phyloP scores from a whole-genome alignment of 2,113 vertebrate genomes.

The Nycticryphes semicollaris region DNA sequence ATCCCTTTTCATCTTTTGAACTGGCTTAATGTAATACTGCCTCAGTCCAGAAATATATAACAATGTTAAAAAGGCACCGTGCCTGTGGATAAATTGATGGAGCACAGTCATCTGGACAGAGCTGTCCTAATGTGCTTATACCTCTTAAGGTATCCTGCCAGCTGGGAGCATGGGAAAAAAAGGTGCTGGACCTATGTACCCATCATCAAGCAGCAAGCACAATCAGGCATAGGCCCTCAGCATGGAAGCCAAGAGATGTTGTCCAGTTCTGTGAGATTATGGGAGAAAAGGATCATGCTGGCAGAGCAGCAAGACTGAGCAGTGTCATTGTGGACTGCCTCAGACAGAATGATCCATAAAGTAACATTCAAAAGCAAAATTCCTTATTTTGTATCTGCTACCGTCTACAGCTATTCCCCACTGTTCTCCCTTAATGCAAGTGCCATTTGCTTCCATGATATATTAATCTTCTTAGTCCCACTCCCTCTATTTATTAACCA shows the following conservation, averaged over 20 bases:
- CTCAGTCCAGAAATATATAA: not conserved
- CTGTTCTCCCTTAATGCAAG: slow-evolving; percentile 19
- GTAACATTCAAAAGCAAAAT: not conserved
- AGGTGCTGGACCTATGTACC: not conserved
- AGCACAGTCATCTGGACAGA: not conserved
- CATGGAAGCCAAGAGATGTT: not conserved
- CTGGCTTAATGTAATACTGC: not conserved
- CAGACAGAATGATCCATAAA: not conserved
- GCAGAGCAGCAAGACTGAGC: not conserved
- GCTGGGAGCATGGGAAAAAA: not conserved
- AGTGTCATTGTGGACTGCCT: not conserved
- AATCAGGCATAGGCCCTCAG: not conserved
- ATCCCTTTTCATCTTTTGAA: not conserved
- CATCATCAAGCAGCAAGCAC: not conserved
- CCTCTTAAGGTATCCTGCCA: not conserved
- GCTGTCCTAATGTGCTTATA: not conserved
- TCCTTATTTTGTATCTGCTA: not conserved
- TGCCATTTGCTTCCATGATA: slow-evolving; percentile 43
- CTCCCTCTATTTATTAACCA: slow-evolving; percentile 66
- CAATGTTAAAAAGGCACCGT: not conserved
- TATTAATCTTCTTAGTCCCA: slow-evolving; percentile 34
- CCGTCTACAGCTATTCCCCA: not conserved
- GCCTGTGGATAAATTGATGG: not conserved
- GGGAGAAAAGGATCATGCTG: not conserved
- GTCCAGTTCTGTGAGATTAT: not conserved